These are phyloP conservation scores for Luehdorfia chinensis DNA, from an alignment of 1,140 invertebrate genomes.

Conservation along the genomic window DNA sequence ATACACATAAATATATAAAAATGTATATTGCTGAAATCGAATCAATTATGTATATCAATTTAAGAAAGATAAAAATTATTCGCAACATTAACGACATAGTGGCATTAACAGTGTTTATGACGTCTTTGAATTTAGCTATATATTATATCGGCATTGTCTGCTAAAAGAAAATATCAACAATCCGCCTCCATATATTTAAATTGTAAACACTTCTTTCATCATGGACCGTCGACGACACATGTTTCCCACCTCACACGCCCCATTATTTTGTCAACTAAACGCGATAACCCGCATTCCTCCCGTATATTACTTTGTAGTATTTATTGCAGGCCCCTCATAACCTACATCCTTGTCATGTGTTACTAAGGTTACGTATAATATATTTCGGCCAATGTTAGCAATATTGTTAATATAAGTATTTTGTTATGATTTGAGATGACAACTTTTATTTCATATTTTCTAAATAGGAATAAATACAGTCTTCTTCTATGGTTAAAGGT, in stretches of 20 bases:
- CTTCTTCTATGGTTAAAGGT: too few relatives aligned
- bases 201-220: slow-evolving; percentile 14
- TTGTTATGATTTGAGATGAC: too few relatives aligned
- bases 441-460: too few relatives aligned
- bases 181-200: slow-evolving; percentile 6
- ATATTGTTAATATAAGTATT: too few relatives aligned
- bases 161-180: too few relatives aligned
- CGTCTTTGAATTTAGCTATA: too few relatives aligned
- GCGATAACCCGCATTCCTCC: slow-evolving; percentile 11
- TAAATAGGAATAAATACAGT: too few relatives aligned
- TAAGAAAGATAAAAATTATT: neutral
- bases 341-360: neutral
- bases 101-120: too few relatives aligned
- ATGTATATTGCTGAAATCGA: neutral
- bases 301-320: slow-evolving; percentile 3
- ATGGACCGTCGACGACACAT: slow-evolving; percentile 4
- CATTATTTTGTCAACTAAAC: slow-evolving; percentile 11
- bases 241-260: slow-evolving; percentile 1
- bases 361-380: too few relatives aligned
- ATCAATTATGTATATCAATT: neutral
- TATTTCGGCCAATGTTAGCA: too few relatives aligned
- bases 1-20: neutral
- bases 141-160: too few relatives aligned
- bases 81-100: neutral
- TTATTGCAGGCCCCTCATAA: slow-evolving; percentile 3